Percentiles rank a stretch among this genome's conserved stretches.
phyloP scores from a whole-genome alignment of 2,797 vertebrate genomes.

The Amniataba percoides region DNA sequence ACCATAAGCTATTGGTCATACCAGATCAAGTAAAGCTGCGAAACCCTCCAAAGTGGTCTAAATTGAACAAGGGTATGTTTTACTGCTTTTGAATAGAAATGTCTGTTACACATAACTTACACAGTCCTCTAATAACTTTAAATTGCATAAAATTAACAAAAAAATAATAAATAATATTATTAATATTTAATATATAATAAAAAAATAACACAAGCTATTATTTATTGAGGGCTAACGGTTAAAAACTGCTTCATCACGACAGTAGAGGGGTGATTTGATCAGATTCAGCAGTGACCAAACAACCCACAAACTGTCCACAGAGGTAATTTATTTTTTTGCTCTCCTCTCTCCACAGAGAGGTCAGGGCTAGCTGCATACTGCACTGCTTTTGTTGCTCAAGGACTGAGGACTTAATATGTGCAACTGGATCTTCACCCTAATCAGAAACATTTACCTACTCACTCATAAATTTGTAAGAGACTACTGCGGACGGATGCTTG shows the following conservation, averaged over 20 bases:
- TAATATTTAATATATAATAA: too few relatives aligned
- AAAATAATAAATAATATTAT: too few relatives aligned
- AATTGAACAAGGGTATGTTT: neutral
- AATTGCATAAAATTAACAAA: neutral
- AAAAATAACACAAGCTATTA: neutral
- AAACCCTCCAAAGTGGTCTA: neutral
- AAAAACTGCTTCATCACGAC: neutral
- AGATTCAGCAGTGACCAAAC: neutral
- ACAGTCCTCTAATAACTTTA: neutral
- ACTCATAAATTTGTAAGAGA: slow-evolving; percentile 58
- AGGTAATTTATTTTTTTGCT: neutral
- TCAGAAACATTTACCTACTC: slow-evolving; percentile 27
- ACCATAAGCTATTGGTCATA: neutral
- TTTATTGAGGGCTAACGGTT: neutral
- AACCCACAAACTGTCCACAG: neutral
- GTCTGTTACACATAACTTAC: neutral
- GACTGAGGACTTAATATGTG: slow-evolving; percentile 9
- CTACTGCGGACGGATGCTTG: slow-evolving; percentile 36
- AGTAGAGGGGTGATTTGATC: neutral
- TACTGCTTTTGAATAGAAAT: neutral
- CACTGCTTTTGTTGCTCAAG: neutral
- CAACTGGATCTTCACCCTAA: slow-evolving; percentile 14
- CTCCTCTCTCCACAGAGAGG: neutral
- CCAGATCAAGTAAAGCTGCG: neutral
- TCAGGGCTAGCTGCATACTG: neutral